Evolutionary conservation across 2,888 invertebrate genomes (phyloP), one percentile per base, ranked within the genome.

Genomic region (Drosophila aldrichi): DNA sequence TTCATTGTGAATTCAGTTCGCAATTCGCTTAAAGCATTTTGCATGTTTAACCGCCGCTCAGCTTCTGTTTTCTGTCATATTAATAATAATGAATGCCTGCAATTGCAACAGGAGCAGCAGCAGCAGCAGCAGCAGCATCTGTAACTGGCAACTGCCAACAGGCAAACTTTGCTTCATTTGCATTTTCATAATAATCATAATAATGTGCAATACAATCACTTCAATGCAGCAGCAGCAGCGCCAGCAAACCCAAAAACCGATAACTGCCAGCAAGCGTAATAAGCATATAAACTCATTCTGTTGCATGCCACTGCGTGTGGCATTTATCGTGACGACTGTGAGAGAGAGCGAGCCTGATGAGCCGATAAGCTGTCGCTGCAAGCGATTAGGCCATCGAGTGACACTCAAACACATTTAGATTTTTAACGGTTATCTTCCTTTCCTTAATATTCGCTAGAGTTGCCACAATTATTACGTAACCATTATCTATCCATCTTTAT

Each of bases 131-230:
- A 48, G n/a, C 46, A 22, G 48, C 44, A 48, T 38, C 38, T 57
- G 40, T n/a, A 54, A 59, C 41, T 67, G 58, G 44, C 59, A 78
- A 78, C 78, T 46, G 46, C 25, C 46, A 46, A 48, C 46, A 22
- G 44, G 44, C 22, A 16, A 48, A 12, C n/a, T 18, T 12, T 71
- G 65, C 65, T 76, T 88, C 82, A 88, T 88, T 88, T 86, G 87
- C 87, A 88, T 88, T 86, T 84, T 73, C 81, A 87, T 84, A 86
- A 86, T 86, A 78, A 85, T 83, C 77, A 88, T 75, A 77, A 76
- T 81, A 74, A 82, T 77, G 70, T 64, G 41, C 57, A 66, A 49
- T 54, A 58, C 36, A 41, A 68, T 18, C 63, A 46, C 62, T 25
- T 34, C 61, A 44, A 25, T 5, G 29, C 69, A 69, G 29, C 10